Evolutionary conservation across 2,888 invertebrate species (phyloP).

Genomic region (Zhuqinia jingwanae): DNA sequence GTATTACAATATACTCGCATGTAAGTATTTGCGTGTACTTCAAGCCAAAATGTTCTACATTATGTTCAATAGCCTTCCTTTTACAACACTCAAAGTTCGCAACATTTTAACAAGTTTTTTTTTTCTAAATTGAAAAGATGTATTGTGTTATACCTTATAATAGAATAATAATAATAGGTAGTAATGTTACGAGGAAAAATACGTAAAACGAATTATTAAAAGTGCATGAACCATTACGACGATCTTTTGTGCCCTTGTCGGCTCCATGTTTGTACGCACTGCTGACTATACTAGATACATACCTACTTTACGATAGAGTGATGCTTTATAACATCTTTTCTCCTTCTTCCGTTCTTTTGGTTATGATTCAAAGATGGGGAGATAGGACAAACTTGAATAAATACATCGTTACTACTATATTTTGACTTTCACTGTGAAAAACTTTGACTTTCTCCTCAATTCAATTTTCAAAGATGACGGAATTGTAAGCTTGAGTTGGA

Average conservation of each 20-base stretch:
- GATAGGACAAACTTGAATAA: background rate
- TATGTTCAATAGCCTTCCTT: background rate
- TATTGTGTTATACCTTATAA: conserved; percentile 21
- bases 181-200: background rate
- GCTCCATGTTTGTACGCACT: background rate
- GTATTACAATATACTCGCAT: no score
- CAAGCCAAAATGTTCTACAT: background rate
- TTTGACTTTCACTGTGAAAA: no score
- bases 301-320: background rate
- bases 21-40: no score
- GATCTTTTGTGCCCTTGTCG: background rate
- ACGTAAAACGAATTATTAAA: conserved; percentile 38
- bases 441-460: no score
- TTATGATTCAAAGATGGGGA: background rate
- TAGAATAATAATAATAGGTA: conserved; percentile 1
- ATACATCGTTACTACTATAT: conserved; percentile 3
- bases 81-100: background rate
- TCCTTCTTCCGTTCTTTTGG: background rate
- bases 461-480: no score
- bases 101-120: conserved; percentile 39
- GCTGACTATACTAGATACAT: background rate
- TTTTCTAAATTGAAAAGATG: conserved; percentile 45
- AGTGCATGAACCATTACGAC: conserved; percentile 3
- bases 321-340: background rate
- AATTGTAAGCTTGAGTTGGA: background rate